Conservation (phyloP, 1,140 invertebrate species). For the Leptopilina clavipes region DNA sequence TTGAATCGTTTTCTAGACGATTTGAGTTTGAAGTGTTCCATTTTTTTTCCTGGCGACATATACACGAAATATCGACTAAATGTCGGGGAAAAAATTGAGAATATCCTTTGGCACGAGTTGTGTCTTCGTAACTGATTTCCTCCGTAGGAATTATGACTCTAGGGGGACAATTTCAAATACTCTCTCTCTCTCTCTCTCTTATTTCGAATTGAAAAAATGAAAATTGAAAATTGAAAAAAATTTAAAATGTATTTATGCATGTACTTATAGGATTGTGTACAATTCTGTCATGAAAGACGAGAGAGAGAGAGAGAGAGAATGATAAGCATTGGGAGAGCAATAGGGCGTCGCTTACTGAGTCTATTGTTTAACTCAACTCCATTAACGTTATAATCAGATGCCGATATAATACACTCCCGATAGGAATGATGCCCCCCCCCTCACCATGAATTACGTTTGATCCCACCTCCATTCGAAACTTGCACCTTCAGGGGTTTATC, state of each 20-base stretch:
- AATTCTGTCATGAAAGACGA: background rate
- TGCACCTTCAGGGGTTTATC: constrained; percentile 27
- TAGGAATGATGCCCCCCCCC: constrained; percentile 32
- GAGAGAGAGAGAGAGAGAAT: background rate
- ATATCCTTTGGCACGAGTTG: constrained; percentile 20
- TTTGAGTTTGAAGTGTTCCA: constrained; percentile 12
- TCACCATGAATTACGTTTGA: constrained; percentile 20
- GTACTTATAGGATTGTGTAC: background rate
- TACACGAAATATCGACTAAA: background rate
- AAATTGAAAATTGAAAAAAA: too few relatives aligned
- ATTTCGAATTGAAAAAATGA: too few relatives aligned
- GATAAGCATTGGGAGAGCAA: background rate
- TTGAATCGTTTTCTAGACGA: constrained; percentile 13
- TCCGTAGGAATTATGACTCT: constrained; percentile 9
- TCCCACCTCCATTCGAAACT: constrained; percentile 23
- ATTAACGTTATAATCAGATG: constrained; percentile 42
- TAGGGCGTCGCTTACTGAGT: constrained; percentile 35
- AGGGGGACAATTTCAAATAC: background rate
- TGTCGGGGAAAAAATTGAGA: constrained; percentile 3
- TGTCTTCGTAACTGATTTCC: constrained; percentile 30
- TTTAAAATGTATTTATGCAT: background rate
- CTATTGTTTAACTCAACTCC: constrained; percentile 39
- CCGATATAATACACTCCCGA: constrained; percentile 37
- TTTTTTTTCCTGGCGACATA: constrained; percentile 12
- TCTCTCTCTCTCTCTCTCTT: background rate